Percentiles rank a stretch among this genome's conserved stretches.
These are phyloP conservation scores for Percopsis omiscomaycus DNA, from an alignment of 2,797 vertebrate species.

Conservation along the genomic window DNA sequence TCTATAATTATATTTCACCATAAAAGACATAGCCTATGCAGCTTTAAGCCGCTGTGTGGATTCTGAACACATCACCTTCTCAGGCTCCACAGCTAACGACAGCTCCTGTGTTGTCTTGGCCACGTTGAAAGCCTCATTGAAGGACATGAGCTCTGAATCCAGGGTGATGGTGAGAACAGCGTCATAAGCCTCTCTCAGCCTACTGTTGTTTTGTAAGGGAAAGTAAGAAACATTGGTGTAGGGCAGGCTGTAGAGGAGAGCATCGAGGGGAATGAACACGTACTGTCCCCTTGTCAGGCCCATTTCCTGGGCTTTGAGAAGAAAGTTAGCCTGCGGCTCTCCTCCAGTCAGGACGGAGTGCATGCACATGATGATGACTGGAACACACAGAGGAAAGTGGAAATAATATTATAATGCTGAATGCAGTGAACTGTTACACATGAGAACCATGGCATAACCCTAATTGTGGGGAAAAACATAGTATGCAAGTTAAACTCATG, in stretches of 20 bases:
- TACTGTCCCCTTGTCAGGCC: conserved; percentile 88
- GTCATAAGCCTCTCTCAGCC: conserved; percentile 85
- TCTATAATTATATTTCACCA: not conserved
- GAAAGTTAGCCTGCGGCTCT: conserved; percentile 80
- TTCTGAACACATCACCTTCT: conserved; percentile 72
- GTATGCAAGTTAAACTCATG: no score
- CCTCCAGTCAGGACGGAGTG: conserved; percentile 87
- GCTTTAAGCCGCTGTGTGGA: not conserved
- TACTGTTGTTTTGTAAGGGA: conserved; percentile 77
- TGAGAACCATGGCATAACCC: not conserved
- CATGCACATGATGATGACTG: conserved; percentile 96
- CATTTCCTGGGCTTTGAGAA: conserved; percentile 86
- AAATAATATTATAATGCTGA: not conserved
- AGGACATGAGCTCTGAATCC: conserved; percentile 84
- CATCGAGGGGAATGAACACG: conserved; percentile 88
- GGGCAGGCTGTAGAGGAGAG: conserved; percentile 89
- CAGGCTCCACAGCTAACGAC: conserved; percentile 59
- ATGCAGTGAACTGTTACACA: not conserved
- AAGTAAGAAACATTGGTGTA: conserved; percentile 81
- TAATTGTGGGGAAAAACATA: no score
- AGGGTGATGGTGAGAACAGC: conserved; percentile 89
- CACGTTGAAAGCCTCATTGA: conserved; percentile 81
- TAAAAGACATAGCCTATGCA: not conserved
- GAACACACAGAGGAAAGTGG: conserved; percentile 31
- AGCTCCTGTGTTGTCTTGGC: conserved; percentile 80